Base-by-base conservation (phyloP, 2,113 vertebrate species). In the Sterrhoptilus dennistouni region DNA sequence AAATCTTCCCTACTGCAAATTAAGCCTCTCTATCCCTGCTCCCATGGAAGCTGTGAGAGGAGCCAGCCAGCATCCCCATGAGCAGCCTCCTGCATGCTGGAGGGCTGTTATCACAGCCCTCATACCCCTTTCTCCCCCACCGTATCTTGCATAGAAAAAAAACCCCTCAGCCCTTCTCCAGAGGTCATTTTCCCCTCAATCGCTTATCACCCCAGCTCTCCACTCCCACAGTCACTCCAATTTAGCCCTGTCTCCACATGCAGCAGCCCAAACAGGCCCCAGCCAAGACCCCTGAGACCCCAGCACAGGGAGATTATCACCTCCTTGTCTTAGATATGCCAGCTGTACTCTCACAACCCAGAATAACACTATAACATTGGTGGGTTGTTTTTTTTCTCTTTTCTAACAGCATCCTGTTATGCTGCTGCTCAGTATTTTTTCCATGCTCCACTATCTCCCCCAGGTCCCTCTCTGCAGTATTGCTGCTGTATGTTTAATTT, bases 391-490 rank as follows among this genome's bases (percentile, higher is more conserved):
- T 35, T 25, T 20, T 45, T 44, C 25, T 1, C 50, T 50, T 56
- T 54, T 42, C 22, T 44, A 79, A 19, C 44, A 93, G 45, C 89
- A 92, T 92, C 68, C 68, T 86, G 63, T 77, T 90, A 28, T n/a
- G 64, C 52, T 61, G 45, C 85, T 93, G 83, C 80, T 93, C 5
- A 0, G 47, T 83, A 70, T 63, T 88, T 93, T 85, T 95, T 66
- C 86, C 86, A 23, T 70, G 93, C 49, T 93, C 47, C 80, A 12
- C 95, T 95, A 50, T 93, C 94, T 96, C 95, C 94, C 92, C 90
- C 95, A 95, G 72, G 89, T 83, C 83, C 86, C 52, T 87, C 72
- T 81, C 86, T 68, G 93, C 93, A 93, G 91, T 93, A 93, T 44
- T 95, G 89, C 92, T 88, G 53, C 83, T 75, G 29, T 7, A 2